Percentiles rank a stretch among this genome's conserved stretches.
phyloP scores from a whole-genome alignment of 1,140 invertebrate genomes.

The Oreohelix idahoensis region DNA sequence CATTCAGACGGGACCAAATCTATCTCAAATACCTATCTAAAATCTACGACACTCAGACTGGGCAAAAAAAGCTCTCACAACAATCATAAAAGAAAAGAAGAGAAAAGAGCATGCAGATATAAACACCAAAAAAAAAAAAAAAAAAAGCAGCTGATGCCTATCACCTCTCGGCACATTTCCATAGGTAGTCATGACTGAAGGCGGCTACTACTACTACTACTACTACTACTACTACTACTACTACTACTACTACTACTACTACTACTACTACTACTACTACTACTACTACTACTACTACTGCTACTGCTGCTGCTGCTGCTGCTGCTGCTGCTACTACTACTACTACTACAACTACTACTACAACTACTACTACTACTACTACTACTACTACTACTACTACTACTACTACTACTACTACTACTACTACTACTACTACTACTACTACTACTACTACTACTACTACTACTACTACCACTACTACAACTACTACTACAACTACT shows the following conservation, averaged over 20 bases:
- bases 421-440: conserved; percentile 9
- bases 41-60: too few relatives aligned
- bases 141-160: too few relatives aligned
- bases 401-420: conserved; percentile 10
- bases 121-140: too few relatives aligned
- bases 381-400: background rate
- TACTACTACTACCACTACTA: background rate
- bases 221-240: background rate
- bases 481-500: background rate
- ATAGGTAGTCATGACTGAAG: background rate
- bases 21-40: too few relatives aligned
- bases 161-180: too few relatives aligned
- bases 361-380: background rate
- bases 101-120: too few relatives aligned
- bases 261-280: background rate
- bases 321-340: background rate
- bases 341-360: background rate
- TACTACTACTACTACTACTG: background rate
- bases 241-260: background rate
- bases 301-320: background rate
- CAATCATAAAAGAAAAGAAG: too few relatives aligned
- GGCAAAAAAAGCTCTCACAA: too few relatives aligned
- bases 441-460: background rate
- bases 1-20: too few relatives aligned
- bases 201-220: background rate